Evolutionary conservation across 2,113 vertebrate genomes (phyloP).

Genomic region (Pedetes capensis): DNA sequence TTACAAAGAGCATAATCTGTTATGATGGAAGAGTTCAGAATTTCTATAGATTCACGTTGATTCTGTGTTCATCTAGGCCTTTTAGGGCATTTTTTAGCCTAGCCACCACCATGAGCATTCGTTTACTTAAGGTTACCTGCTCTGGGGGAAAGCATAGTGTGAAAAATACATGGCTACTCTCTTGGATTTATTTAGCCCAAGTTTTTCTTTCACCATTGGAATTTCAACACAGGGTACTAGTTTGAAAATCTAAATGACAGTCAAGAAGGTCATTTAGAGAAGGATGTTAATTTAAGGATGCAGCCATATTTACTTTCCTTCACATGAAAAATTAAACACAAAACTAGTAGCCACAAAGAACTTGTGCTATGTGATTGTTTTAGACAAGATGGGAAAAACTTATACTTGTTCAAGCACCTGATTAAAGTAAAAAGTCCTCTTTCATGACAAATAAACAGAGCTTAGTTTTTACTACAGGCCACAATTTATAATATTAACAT

Average conservation of each 20-base stretch:
- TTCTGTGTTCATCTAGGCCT: conserved; percentile 40
- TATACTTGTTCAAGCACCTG: conserved; percentile 32
- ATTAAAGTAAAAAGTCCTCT: conserved; percentile 13
- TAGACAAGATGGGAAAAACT: background rate
- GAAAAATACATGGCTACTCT: conserved; percentile 45
- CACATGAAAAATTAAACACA: conserved; percentile 55
- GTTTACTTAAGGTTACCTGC: conserved; percentile 63
- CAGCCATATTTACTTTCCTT: background rate
- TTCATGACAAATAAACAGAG: conserved; percentile 41
- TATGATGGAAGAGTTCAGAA: conserved; percentile 6
- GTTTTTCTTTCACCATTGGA: conserved; percentile 30
- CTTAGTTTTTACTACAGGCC: conserved; percentile 16
- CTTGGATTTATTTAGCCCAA: conserved; percentile 43
- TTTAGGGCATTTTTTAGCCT: conserved; percentile 37
- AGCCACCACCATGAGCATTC: conserved; percentile 41
- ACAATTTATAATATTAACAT: conserved; percentile 20
- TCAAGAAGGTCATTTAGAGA: conserved; percentile 33
- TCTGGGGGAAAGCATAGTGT: conserved; percentile 16
- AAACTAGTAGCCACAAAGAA: conserved; percentile 45
- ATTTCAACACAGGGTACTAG: background rate
- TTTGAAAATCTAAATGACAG: conserved; percentile 57
- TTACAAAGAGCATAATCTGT: background rate
- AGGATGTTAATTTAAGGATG: conserved; percentile 43
- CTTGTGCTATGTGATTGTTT: conserved; percentile 9
- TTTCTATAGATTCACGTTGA: conserved; percentile 41